A percentile compares a stretch with the other conserved stretches of the same genome.
Evolutionary conservation across 2,113 vertebrate species (phyloP).

Genomic region (Callipepla squamata): DNA sequence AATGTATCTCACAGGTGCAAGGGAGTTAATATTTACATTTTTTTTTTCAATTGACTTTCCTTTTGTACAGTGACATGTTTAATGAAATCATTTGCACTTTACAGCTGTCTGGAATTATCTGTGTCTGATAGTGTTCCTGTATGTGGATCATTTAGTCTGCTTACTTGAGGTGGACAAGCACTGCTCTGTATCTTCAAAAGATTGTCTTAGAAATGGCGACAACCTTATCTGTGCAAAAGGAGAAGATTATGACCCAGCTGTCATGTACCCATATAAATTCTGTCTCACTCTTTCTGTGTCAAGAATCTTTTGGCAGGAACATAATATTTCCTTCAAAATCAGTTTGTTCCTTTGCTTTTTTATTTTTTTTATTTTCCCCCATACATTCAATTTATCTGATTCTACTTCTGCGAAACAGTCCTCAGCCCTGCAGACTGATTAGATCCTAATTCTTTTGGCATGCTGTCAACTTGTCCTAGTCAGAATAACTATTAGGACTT

Average conservation of each 20-base stretch:
- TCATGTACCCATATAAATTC: constrained; percentile 46
- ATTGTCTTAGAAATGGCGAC: neutral
- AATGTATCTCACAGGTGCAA: neutral
- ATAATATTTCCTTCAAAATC: constrained; percentile 76
- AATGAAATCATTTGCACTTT: neutral
- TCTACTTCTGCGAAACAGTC: constrained; percentile 44
- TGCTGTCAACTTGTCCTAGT: constrained; percentile 68
- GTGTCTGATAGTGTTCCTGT: neutral
- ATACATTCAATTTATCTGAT: constrained; percentile 69
- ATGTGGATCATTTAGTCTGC: accelerated
- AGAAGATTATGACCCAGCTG: constrained; percentile 47
- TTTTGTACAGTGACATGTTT: neutral
- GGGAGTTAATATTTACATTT: neutral
- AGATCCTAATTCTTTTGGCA: constrained; percentile 77
- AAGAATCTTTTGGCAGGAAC: constrained; percentile 73
- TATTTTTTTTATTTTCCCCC: too few relatives aligned
- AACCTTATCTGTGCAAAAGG: constrained; percentile 39
- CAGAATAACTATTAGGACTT: constrained; percentile 73
- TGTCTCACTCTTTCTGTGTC: constrained; percentile 68
- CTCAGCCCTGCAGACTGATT: constrained; percentile 67
- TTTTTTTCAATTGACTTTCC: neutral
- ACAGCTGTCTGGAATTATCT: neutral
- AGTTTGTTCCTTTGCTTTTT: constrained; percentile 55
- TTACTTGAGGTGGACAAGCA: neutral
- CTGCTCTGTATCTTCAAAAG: neutral